Base-by-base conservation (phyloP, 2,888 invertebrate genomes). In the Biston stratarius region DNA sequence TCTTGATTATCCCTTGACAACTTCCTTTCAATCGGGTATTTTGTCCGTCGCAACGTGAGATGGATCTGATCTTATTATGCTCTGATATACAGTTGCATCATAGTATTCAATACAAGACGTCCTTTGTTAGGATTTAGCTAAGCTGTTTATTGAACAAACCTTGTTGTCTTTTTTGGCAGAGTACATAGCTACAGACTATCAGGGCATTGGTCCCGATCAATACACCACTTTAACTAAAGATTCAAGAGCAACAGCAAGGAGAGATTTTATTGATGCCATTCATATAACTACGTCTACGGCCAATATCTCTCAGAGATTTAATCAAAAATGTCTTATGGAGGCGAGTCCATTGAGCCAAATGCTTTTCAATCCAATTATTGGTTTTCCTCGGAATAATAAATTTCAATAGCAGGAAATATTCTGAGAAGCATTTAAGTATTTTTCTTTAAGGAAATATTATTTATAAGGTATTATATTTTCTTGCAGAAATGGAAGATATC, bases 401-500 rank as follows among this genome's bases (percentile, higher is more conserved):
- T 61, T 63, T 34, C 15, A 60, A 60, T 60, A 57, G 56, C n/a
- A 36, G 56, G 56, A 58, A 61, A 52, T 62, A 53, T 58, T 57
- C 49, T 49, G 42, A 33, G 53, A 48, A 48, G 49, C 53, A 74
- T 76, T 74, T 76, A 77, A 63, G 55, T 59, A 56, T 55, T 49
- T 24, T 24, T 45, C 59, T 63, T 49, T 40, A 56, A 73, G 51
- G 59, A 34, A 67, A 73, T 70, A 73, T 61, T 8, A 34, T 52
- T 75, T 70, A 67, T 58, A 61, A 64, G 58, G 60, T 63, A 62
- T 58, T 60, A 34, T 60, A 34, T 75, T 63, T 86, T 87, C 79
- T 91, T 89, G 36, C 84, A 94, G 95, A 95, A 84, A 96, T 97
- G 95, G 97, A 97, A 89, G 97, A 97, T 85, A 97, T 97, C 73